Evolutionary conservation across 2,888 invertebrate genomes (phyloP), one percentile per base, ranked within the genome.

Genomic region (Plagodis dolabraria): DNA sequence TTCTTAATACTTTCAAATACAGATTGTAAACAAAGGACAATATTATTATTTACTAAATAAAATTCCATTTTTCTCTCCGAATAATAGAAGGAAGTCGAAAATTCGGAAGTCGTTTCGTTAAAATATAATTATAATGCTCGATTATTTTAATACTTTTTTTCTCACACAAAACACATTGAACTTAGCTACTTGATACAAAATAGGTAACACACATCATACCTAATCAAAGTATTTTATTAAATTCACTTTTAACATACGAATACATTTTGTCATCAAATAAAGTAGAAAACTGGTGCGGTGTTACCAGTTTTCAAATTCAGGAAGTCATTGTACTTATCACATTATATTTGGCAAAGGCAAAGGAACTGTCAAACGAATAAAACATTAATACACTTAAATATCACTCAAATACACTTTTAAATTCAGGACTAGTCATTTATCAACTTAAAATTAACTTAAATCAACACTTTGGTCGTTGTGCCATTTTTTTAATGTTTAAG

Each of bases 391-490:
- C 67, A 65, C 42, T 48, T 38, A 64, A 45, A 54, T 35, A 66
- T 10, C 50, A 51, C 40, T 9, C 44, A 49, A 36, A 35, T 45
- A 42, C 12, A 8, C 10, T 12, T 51, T 43, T 8, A 8, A 36
- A 53, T 45, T 64, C 75, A 85, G 82, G 85, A 88, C 87, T 89
- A 90, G 85, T 81, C 74, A 80, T 68, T 72, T 67, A 56, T 53
- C 57, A 82, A 81, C 83, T 86, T 87, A 86, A 80, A 78, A 77
- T 69, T 83, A 85, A 80, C 76, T 70, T 47, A 50, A 54, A 45
- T 53, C n/a, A 87, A 85, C 81, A 87, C 87, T 90, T 92, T 91
- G 92, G 92, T 92, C 92, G 90, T 91, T 90, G 92, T 90, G 91
- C 92, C 92, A 92, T 92, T 92, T 92, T 92, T 92, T 92, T 89